Base-by-base conservation (phyloP, 2,888 invertebrate species). In the Liopterus haemorrhoidalis region DNA sequence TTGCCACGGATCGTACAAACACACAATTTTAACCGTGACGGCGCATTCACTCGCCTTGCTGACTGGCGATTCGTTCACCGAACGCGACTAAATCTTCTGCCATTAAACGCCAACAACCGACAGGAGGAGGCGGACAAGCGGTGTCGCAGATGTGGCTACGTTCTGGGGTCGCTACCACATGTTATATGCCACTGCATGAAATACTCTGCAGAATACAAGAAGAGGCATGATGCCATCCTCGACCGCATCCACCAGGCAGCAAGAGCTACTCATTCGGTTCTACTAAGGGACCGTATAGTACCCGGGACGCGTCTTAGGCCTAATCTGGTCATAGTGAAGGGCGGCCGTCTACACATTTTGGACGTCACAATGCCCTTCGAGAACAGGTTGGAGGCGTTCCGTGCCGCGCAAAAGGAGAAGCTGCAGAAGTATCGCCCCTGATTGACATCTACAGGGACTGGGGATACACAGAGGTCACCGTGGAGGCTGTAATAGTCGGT, bases 11-110 rank as follows among this genome's bases (percentile, higher is more conserved):
- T 4, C 19, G n/a, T 9, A 28, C 18, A 41, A 11, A 55, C 19
- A 19, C 59, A 44, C 61, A 61, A 51, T 65, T 63, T 48, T 41
- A 59, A 12, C 33, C 54, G 1, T n/a, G 37, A 35, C 0, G 59
- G 60, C 0, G 37, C 39, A 4, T 56, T 49, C 44, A 60, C 56
- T 18, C 39, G 62, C 4, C 65, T 64, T 49, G 58, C 59, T 5
- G 66, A 67, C 45, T 68, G 67, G 64, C 54, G 65, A 3, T 67
- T 68, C 43, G 53, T 66, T 11, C 64, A 65, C 51, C 52, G 60
- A 0, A 62, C 62, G 3, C 49, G 61, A 2, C 56, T 62, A n/a
- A 52, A 59, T 36, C 55, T 59, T 2, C 49, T 65, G 1, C 64
- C 63, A 0, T 53, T 62, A 1, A 60, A 57, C 32, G 59, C 28